phyloP scores from a whole-genome alignment of 2,888 invertebrate species.

The Furcula furcula region DNA sequence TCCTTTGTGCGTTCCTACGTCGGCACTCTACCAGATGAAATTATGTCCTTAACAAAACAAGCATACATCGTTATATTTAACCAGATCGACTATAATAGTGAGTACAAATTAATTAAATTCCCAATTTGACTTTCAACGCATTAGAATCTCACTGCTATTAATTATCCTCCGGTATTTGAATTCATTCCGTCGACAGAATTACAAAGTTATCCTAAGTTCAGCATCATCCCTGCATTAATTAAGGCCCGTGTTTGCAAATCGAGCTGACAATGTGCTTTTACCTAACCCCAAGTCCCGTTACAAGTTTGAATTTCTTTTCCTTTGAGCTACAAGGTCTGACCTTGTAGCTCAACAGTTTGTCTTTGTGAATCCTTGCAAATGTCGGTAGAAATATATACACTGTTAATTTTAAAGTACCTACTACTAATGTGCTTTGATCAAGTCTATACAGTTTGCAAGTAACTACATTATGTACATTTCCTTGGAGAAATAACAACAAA shows the following conservation, averaged over 20 bases:
- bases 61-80: conserved; percentile 4
- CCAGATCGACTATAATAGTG: conserved; percentile 3
- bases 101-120: conserved; percentile 4
- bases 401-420: no score
- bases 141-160: conserved; percentile 5
- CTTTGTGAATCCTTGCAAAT: conserved; percentile 19
- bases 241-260: conserved; percentile 34
- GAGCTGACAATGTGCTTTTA: conserved; percentile 7
- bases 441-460: no score
- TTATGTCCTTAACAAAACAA: conserved; percentile 15
- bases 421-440: no score
- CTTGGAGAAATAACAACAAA: no score
- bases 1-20: conserved; percentile 10
- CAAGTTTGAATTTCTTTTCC: conserved; percentile 6
- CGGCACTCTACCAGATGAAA: conserved; percentile 14
- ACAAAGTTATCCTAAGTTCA: conserved; percentile 35
- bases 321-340: not conserved
- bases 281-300: conserved; percentile 1
- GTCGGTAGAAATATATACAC: no score
- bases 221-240: conserved; percentile 38
- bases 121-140: conserved; percentile 4
- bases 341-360: conserved; percentile 12
- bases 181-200: conserved; percentile 13
- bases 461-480: no score
- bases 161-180: conserved; percentile 8